Evolutionary conservation across 92 coral and sea anemone species (phyloP).

Genomic region (Metridium senile): DNA sequence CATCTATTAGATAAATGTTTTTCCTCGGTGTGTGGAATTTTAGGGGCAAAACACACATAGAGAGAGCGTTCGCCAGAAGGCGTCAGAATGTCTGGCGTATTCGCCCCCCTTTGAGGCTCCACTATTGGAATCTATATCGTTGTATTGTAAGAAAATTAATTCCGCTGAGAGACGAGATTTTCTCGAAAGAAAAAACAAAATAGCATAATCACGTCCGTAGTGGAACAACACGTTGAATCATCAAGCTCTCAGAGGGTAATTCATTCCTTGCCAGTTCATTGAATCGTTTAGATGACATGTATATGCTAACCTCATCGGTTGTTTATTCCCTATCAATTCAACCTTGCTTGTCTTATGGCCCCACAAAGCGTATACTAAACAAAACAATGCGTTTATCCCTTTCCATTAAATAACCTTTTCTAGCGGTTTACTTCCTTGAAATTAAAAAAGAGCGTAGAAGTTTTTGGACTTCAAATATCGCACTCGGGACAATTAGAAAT

Average conservation of each 20-base stretch:
- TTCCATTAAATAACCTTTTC: too few species aligned
- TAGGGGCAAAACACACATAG: conserved; percentile 5
- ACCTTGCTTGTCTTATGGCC: background rate
- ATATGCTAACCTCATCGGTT: background rate
- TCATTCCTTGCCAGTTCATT: conserved; percentile 8
- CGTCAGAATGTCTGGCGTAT: conserved; percentile 38
- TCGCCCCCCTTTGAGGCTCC: conserved; percentile 26
- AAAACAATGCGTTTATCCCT: background rate
- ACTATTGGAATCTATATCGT: conserved; percentile 27
- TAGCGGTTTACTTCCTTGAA: too few species aligned
- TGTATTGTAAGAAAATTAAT: background rate
- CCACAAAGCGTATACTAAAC: background rate
- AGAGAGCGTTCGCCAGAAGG: conserved; percentile 16
- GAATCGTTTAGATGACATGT: conserved; percentile 19
- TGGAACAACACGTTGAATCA: background rate
- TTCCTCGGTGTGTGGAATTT: background rate
- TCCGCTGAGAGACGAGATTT: conserved; percentile 8
- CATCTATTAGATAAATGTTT: background rate
- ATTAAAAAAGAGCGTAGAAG: too few species aligned
- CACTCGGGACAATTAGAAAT: too few species aligned
- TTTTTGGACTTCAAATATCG: too few species aligned
- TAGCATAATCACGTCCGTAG: background rate
- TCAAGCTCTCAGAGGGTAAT: background rate
- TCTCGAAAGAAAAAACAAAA: background rate
- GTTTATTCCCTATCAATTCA: background rate